Evolutionary conservation across 2,113 vertebrate species (phyloP).

Genomic region (Todiramphus saurophagus): DNA sequence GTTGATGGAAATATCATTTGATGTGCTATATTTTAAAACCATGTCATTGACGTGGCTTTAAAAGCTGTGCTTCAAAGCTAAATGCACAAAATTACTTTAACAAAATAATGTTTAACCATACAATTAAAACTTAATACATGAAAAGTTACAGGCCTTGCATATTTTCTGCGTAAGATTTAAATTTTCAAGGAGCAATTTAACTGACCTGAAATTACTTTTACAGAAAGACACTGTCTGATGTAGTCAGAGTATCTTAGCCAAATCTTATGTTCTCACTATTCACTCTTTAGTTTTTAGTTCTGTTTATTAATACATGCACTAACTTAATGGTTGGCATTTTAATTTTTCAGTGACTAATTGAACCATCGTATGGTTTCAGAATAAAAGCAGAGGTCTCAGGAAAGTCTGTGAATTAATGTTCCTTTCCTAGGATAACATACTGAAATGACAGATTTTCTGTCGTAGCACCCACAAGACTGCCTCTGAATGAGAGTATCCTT

Average conservation of each 20-base stretch:
- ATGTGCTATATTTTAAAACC: constrained; percentile 48
- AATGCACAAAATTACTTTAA: background rate
- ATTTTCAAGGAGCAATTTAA: constrained; percentile 5
- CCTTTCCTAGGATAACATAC: background rate
- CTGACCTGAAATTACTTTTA: background rate
- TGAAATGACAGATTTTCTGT: background rate
- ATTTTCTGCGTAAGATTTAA: constrained; percentile 1
- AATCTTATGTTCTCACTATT: background rate
- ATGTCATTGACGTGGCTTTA: constrained; percentile 30
- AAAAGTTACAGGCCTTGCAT: constrained; percentile 9
- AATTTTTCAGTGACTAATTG: background rate
- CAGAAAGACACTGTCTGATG: background rate
- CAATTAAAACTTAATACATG: constrained; percentile 17
- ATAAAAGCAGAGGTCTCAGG: background rate
- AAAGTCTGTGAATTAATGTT: background rate
- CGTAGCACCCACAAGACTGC: fast-evolving
- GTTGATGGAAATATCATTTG: constrained; percentile 23
- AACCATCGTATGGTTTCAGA: background rate
- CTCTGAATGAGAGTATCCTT: background rate
- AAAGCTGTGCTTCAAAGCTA: constrained; percentile 39
- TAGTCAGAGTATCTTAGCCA: background rate
- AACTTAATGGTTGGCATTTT: background rate
- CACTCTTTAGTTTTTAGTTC: background rate
- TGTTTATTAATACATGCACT: background rate
- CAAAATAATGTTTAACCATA: constrained; percentile 8